A percentile compares a stretch with the other conserved stretches of the same genome.
Evolutionary conservation across 92 coral and sea anemone species (phyloP).

Genomic region (Chrysogorgia sp.): DNA sequence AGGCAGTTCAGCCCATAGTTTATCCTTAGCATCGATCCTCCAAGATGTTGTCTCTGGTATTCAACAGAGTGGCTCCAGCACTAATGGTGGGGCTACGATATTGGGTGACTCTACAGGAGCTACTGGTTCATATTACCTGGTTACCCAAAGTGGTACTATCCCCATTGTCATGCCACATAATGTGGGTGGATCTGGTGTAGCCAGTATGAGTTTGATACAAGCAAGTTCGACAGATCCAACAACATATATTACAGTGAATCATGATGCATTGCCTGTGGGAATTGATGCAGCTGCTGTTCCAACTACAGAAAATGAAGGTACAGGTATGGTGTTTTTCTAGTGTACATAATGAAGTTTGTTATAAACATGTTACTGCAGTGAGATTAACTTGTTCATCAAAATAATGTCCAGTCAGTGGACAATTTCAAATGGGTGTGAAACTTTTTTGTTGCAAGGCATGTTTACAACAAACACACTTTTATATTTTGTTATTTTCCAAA

Average conservation of each 20-base stretch:
- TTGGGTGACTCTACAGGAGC: conserved; percentile 90
- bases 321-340: neutral
- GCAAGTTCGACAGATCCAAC: conserved; percentile 39
- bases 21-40: conserved; percentile 88
- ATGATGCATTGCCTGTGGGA: conserved; percentile 39
- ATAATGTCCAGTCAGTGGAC: too few species aligned
- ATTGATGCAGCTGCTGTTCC: conserved; percentile 30
- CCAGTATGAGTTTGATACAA: conserved; percentile 40
- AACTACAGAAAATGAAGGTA: conserved; percentile 30
- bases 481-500: too few species aligned
- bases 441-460: too few species aligned
- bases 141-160: conserved; percentile 88
- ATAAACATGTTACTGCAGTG: too few species aligned
- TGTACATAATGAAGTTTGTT: neutral
- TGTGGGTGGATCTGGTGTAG: conserved; percentile 9
- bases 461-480: too few species aligned
- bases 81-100: conserved; percentile 90
- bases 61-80: conserved; percentile 66
- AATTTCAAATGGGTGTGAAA: too few species aligned
- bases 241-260: conserved; percentile 49
- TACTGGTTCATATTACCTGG: conserved; percentile 94
- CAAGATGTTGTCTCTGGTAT: conserved; percentile 99
- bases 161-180: conserved; percentile 87
- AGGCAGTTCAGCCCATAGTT: conserved; percentile 64
- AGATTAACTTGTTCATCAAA: too few species aligned